Percentiles rank a stretch among this genome's conserved stretches.
phyloP scores from a whole-genome alignment of 1,140 invertebrate genomes.

The Triops cancriformis region DNA sequence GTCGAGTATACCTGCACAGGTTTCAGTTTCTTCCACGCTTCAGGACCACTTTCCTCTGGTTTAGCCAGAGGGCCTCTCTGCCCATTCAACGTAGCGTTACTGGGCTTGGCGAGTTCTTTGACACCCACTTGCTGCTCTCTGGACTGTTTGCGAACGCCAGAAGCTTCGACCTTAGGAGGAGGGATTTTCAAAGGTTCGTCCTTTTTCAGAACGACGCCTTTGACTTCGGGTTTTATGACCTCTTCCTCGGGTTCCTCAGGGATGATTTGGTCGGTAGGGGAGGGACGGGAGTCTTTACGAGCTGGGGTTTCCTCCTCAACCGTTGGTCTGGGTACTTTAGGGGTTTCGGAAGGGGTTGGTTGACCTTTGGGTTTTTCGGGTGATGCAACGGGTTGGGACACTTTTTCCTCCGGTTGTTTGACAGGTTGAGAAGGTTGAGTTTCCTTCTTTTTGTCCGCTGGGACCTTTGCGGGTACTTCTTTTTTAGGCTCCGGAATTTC shows the following conservation, averaged over 20 bases:
- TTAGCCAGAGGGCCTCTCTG: background rate
- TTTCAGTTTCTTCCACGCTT: constrained; percentile 19
- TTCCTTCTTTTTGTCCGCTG: too few relatives aligned
- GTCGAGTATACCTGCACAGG: constrained; percentile 13
- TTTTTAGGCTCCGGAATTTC: too few relatives aligned
- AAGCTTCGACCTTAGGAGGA: background rate
- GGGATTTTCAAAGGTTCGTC: background rate
- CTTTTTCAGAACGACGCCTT: constrained; percentile 1
- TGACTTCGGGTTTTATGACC: constrained; percentile 14
- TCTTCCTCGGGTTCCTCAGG: background rate
- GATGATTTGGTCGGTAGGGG: background rate
- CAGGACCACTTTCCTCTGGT: background rate
- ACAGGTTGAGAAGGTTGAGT: too few relatives aligned
- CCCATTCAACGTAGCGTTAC: background rate
- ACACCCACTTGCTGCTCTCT: background rate
- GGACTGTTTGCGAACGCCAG: background rate
- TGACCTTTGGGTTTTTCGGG: background rate
- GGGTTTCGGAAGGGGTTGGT: background rate
- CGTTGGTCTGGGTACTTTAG: background rate
- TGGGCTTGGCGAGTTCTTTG: background rate
- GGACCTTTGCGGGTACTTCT: too few relatives aligned
- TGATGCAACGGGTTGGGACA: background rate
- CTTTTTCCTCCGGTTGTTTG: background rate
- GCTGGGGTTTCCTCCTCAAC: background rate
- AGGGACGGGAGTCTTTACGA: background rate